Base-by-base conservation (phyloP, 2,797 vertebrate genomes). In the Hemitrygon akajei region DNA sequence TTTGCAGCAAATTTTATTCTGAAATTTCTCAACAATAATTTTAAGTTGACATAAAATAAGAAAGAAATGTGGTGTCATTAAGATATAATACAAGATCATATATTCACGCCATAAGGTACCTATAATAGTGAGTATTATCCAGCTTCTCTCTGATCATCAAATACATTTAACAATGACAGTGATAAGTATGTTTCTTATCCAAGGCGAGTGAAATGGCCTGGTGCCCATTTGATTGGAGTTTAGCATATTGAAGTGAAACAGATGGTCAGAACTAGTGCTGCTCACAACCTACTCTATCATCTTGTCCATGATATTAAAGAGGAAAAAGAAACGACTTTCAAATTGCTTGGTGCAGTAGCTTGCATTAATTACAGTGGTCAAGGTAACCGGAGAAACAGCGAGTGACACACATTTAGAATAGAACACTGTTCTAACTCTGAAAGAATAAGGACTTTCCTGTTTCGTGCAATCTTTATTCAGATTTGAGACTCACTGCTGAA, bases 191-290 rank as follows among this genome's bases (percentile, higher is more conserved):
- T 27, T 75, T 30, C 22, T 47, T 71, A 91, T 91, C 63, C 66
- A 16, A 75, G 40, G 11, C 2, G 69, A 75, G 20, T 56, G 14
- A 92, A 92, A 75, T 75, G 40, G 69, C 91, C 69, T 92, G 63
- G 92, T 73, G 69, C 69, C 40, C 37, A 92, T 27, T 56, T 56
- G 91, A 91, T 71, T 25, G 7, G 87, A 71, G 87, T 92, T 92
- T 75, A 47, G 6, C 27, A 75, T 73, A 40, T 56, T 73, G 37
- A 91, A 73, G 89, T 47, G 66, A 37, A 91, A 47, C 22, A 47
- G 89, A 40, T 73, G 66, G 63, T 91, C 58, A 91, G 1, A 66
- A 73, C 5, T 27, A 47, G 89, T 25, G 34, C 18, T 40, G 69
- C 37, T 71, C 69, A 73, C 6, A 22, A 86, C 18, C 9, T 40